These are phyloP conservation scores for Sarcophaga peregrina DNA, from an alignment of 1,140 invertebrate genomes.

Conservation along the genomic window DNA sequence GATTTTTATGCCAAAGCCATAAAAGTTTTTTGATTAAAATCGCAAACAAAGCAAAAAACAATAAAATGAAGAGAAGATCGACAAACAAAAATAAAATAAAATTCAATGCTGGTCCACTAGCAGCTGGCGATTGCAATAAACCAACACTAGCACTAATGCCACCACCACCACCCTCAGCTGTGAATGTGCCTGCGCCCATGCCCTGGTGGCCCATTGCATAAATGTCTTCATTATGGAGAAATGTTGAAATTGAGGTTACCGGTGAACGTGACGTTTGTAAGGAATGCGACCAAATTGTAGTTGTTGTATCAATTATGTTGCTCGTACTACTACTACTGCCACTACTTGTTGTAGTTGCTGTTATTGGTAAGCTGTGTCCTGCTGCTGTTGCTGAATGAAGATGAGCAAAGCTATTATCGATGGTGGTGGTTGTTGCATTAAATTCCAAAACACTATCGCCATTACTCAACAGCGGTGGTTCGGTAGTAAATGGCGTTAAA, in stretches of 20 bases:
- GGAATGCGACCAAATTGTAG: constrained; percentile 12
- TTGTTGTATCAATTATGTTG: not conserved
- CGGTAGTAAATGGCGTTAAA: constrained; percentile 27
- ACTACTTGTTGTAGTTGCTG: not conserved
- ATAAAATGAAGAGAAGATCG: constrained; percentile 64
- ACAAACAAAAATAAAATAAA: constrained; percentile 64
- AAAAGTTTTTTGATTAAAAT: constrained; percentile 68
- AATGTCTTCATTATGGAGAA: constrained; percentile 28
- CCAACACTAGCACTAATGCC: not conserved
- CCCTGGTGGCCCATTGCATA: too few species aligned
- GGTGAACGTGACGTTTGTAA: constrained; percentile 10
- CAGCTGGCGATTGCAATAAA: not conserved
- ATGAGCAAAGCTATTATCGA: not conserved
- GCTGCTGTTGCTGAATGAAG: not conserved
- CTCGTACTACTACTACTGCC: not conserved
- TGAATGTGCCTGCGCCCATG: too few species aligned
- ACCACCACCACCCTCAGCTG: constrained; percentile 22
- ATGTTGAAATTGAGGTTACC: constrained; percentile 21
- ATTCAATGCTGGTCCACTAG: constrained; percentile 53
- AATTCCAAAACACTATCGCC: constrained; percentile 38
- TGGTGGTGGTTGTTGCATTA: not conserved
- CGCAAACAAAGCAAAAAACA: constrained; percentile 63
- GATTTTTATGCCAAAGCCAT: constrained; percentile 65
- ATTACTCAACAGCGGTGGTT: constrained; percentile 26
- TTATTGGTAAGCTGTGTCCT: too few species aligned